Base-by-base conservation (phyloP, 2,888 invertebrate genomes). In the Cheilosia scutellata region DNA sequence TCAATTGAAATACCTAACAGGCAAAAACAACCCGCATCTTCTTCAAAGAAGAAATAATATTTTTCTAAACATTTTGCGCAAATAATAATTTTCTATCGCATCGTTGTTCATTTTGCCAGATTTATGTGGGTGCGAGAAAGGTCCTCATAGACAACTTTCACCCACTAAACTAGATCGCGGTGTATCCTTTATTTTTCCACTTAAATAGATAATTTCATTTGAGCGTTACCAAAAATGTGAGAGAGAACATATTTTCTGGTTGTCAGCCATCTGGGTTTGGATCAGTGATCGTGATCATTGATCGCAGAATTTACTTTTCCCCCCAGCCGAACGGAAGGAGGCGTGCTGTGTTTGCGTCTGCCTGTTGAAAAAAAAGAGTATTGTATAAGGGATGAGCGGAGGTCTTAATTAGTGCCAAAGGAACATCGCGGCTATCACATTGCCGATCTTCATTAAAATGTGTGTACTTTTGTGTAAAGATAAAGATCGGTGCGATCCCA, bases 61-160 rank as follows among this genome's bases (percentile, higher is more conserved):
- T 49, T 55, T 58, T 25, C 5, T 11, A 51, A 29, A 68, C 60
- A 71, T 76, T 47, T 70, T 49, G 71, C 40, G 16, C 42, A 62
- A 71, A 77, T 58, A 70, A 70, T 76, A 57, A 62, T 49, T 58
- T 66, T 9, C 7, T 40, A 20, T 20, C 20, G 20, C 20, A 20
- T 40, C 40, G 9, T 40, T 40, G 6, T 40, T 9, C 40, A 40
- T 40, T 9, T 51, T 57, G 40, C 20, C 57, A 68, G 51, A 82
- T 86, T 76, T 82, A 86, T 86, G 86, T 86, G 86, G 86, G 86
- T 77, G 51, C 49, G 49, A 25, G 82, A 82, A 72, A 82, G 51
- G 71, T 55, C 16, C 44, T 42, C 29, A 44, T 6, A 9, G 9
- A 57, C 40, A 27, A 83, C 76, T 68, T 82, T 82, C 82, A 68